Conservation (phyloP, 2,797 vertebrate genomes). For the Menidia menidia region DNA sequence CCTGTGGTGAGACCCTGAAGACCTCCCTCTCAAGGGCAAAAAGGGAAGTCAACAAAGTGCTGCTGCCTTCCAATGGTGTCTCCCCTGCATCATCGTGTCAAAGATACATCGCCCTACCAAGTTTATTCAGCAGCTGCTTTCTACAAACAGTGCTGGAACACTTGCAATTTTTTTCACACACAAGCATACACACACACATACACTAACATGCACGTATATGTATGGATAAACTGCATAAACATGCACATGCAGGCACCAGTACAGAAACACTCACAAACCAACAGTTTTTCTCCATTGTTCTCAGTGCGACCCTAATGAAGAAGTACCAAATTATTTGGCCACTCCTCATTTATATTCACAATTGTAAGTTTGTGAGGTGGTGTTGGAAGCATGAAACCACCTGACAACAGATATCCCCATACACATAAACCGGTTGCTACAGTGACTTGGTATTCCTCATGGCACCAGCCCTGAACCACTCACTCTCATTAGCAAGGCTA, state of each 20-base stretch:
- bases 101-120: conserved; percentile 21
- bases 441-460: conserved; percentile 76
- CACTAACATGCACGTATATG: neutral
- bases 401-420: conserved; percentile 44
- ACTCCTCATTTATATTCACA: conserved; percentile 74
- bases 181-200: conserved; percentile 9
- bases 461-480: conserved; percentile 72
- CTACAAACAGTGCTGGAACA: conserved; percentile 40
- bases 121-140: conserved; percentile 28
- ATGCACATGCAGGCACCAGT: conserved; percentile 13
- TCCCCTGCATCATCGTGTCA: conserved; percentile 28
- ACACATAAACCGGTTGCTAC: conserved; percentile 54
- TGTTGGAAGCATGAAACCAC: conserved; percentile 38
- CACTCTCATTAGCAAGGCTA: conserved; percentile 78
- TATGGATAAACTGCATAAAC: conserved; percentile 2
- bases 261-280: conserved; percentile 27
- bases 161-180: conserved; percentile 18
- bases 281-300: conserved; percentile 22
- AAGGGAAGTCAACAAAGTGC: conserved; percentile 22
- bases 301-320: conserved; percentile 63
- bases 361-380: conserved; percentile 6
- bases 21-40: conserved; percentile 61
- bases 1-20: conserved; percentile 36
- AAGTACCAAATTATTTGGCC: conserved; percentile 45
- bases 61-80: conserved; percentile 31